phyloP scores from a whole-genome alignment of 2,797 vertebrate genomes.

The Scolopax bukidnonensis region DNA sequence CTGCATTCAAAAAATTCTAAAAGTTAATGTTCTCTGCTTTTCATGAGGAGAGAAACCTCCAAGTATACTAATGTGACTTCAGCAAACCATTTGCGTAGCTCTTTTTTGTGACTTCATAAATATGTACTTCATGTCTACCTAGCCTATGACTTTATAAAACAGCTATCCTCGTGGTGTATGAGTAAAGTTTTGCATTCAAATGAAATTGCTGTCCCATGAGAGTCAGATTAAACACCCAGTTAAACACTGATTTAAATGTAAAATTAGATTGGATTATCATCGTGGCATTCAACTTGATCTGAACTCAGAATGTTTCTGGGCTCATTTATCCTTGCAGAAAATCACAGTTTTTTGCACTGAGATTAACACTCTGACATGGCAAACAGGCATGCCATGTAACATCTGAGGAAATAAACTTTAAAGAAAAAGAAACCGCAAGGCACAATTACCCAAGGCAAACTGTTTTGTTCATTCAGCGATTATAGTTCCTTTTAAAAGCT shows the following conservation, averaged over 20 bases:
- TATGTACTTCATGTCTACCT: background rate
- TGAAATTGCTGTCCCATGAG: slow-evolving; percentile 14
- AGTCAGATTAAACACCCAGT: slow-evolving; percentile 34
- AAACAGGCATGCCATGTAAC: slow-evolving; percentile 43
- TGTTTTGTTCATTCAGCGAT: slow-evolving; percentile 71
- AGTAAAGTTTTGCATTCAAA: slow-evolving; percentile 39
- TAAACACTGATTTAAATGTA: slow-evolving; percentile 38
- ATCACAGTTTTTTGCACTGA: slow-evolving; percentile 57
- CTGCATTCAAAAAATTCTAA: background rate
- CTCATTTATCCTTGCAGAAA: slow-evolving; percentile 71
- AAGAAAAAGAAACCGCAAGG: slow-evolving; percentile 69
- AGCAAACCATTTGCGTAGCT: background rate
- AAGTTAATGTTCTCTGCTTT: background rate
- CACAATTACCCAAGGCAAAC: slow-evolving; percentile 72
- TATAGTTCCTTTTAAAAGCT: slow-evolving; percentile 69
- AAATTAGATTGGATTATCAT: slow-evolving; percentile 45
- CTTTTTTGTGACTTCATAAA: background rate
- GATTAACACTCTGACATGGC: slow-evolving; percentile 64
- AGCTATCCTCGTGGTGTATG: background rate
- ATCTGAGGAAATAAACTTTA: slow-evolving; percentile 73
- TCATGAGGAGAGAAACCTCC: background rate
- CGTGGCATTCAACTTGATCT: slow-evolving; percentile 56
- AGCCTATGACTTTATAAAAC: background rate
- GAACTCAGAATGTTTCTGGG: slow-evolving; percentile 58
- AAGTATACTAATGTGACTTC: background rate